A percentile compares a stretch with the other conserved stretches of the same genome.
Conservation (phyloP, 1,140 invertebrate species). For the Mesaphorura yosii region DNA sequence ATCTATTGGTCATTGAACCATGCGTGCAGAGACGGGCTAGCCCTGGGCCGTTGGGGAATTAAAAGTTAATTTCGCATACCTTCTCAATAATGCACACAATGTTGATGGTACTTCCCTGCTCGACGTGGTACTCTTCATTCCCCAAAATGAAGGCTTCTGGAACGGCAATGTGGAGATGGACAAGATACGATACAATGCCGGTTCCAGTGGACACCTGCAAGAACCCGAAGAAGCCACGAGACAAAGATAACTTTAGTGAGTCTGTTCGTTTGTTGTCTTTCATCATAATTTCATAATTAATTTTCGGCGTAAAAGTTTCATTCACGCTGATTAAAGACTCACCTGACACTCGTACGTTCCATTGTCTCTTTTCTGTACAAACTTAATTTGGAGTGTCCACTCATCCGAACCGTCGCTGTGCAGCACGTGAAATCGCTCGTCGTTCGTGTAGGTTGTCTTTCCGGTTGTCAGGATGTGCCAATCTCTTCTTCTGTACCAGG, state of each 20-base stretch:
- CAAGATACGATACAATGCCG: slow-evolving; percentile 35
- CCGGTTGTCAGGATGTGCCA: slow-evolving; percentile 40
- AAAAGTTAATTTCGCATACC: slow-evolving; percentile 24
- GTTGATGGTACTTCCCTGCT: slow-evolving; percentile 35
- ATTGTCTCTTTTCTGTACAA: slow-evolving; percentile 40
- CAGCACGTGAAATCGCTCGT: slow-evolving; percentile 38
- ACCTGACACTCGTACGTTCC: slow-evolving; percentile 46
- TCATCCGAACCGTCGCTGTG: slow-evolving; percentile 39
- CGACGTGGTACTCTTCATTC: slow-evolving; percentile 36
- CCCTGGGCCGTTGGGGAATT: neutral
- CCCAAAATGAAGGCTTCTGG: slow-evolving; percentile 36
- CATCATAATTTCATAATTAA: no score
- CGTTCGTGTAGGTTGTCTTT: slow-evolving; percentile 37
- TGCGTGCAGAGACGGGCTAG: neutral
- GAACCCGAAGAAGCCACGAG: neutral
- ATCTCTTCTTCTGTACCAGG: slow-evolving; percentile 39
- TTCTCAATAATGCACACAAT: slow-evolving; percentile 37
- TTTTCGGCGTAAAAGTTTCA: no score
- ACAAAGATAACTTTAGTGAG: no score
- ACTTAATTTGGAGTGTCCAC: slow-evolving; percentile 45
- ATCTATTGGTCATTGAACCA: neutral
- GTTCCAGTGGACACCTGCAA: slow-evolving; percentile 35
- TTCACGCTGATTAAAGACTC: neutral
- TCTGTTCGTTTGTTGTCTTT: no score
- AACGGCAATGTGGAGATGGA: slow-evolving; percentile 34